Conservation (phyloP, 35 echinoderm and acorn worm genomes). For the Heliocidaris erythrogramma region DNA sequence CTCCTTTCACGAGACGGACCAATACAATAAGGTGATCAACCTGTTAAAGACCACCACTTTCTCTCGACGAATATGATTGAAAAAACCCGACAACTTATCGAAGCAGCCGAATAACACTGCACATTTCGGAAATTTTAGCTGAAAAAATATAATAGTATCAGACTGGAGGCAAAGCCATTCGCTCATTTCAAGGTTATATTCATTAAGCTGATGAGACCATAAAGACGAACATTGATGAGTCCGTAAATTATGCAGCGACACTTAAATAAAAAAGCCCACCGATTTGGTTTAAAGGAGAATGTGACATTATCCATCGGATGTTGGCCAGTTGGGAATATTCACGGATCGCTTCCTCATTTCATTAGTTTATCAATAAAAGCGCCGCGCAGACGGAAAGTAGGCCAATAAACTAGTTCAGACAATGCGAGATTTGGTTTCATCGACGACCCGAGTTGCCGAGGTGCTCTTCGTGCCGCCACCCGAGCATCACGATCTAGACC, state of each 20-base stretch:
- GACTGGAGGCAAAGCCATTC: background rate
- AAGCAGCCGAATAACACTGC: background rate
- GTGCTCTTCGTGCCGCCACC: background rate
- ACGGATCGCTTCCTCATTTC: constrained; percentile 9
- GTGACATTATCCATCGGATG: background rate
- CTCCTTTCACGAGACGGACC: background rate
- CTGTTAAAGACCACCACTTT: background rate
- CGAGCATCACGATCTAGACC: background rate
- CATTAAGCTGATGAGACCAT: background rate
- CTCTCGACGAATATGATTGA: background rate
- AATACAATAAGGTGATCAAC: background rate
- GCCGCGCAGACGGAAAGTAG: background rate
- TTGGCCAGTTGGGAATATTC: constrained; percentile 8
- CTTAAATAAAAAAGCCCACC: background rate
- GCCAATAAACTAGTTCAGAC: constrained; percentile 16
- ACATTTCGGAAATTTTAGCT: background rate
- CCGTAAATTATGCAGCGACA: background rate
- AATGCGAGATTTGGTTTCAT: constrained; percentile 1
- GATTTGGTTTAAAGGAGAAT: background rate
- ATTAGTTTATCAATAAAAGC: constrained; percentile 9
- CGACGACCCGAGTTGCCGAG: background rate
- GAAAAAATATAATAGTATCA: background rate
- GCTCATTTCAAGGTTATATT: background rate
- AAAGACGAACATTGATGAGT: background rate
- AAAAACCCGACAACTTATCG: background rate